phyloP scores from a whole-genome alignment of 2,797 vertebrate genomes.

The Chrysolophus pictus region DNA sequence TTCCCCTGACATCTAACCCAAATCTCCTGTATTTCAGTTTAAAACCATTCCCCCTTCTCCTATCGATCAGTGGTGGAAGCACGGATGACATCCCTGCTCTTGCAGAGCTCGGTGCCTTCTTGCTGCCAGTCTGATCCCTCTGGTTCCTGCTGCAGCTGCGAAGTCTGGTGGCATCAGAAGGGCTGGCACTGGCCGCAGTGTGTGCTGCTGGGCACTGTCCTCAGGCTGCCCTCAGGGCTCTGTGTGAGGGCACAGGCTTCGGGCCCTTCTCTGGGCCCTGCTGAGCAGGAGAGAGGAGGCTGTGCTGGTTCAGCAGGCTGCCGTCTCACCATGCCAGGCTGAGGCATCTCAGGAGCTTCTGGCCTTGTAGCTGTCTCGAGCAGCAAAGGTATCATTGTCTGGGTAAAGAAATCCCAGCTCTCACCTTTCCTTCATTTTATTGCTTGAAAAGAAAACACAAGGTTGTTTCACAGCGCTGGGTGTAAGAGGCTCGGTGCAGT shows the following conservation, averaged over 20 bases:
- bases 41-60: too few relatives aligned
- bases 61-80: neutral
- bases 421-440: neutral
- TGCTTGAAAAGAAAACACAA: conserved; percentile 16
- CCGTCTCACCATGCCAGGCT: neutral
- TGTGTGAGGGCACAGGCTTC: too few relatives aligned
- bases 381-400: neutral
- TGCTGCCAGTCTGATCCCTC: fast-evolving
- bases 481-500: neutral
- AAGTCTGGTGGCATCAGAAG: fast-evolving
- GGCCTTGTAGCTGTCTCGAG: neutral
- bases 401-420: neutral
- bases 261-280: neutral
- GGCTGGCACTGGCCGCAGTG: neutral
- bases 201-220: neutral
- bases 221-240: neutral
- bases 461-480: neutral
- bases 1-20: too few relatives aligned
- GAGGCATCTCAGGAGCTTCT: neutral
- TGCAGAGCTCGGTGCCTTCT: neutral
- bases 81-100: neutral
- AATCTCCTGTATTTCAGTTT: too few relatives aligned
- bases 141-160: neutral
- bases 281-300: fast-evolving
- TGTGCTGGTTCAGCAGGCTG: neutral